Conservation (phyloP, 2,888 invertebrate genomes). For the Drosophila infuscata region DNA sequence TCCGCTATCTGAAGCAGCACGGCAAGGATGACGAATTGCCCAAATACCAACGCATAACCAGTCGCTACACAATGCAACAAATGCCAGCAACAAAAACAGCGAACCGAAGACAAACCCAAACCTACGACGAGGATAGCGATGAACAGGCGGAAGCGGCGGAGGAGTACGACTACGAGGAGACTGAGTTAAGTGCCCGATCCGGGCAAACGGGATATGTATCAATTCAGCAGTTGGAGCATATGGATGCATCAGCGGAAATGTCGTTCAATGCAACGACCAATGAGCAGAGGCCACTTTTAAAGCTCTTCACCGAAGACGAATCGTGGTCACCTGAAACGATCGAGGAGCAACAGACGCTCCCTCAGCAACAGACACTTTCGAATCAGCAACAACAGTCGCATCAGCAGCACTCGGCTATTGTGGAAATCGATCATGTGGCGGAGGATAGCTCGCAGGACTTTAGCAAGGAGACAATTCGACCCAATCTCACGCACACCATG, state of each 20-base stretch:
- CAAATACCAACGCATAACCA: not conserved
- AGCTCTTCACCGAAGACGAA: slow-evolving; percentile 64
- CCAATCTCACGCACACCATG: slow-evolving; percentile 17
- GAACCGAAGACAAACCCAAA: not conserved
- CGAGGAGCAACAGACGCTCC: slow-evolving; percentile 23
- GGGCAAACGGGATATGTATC: not conserved
- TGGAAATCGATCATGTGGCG: slow-evolving; percentile 47
- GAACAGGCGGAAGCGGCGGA: not conserved
- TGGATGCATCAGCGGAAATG: slow-evolving; percentile 10
- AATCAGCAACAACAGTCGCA: not conserved
- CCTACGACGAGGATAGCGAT: slow-evolving; percentile 43
- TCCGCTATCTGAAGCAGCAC: slow-evolving; percentile 57
- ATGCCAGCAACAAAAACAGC: not conserved
- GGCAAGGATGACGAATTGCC: slow-evolving; percentile 8
- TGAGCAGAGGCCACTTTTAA: slow-evolving; percentile 51
- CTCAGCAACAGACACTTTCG: not conserved
- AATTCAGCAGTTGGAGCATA: slow-evolving; percentile 23
- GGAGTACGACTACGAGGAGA: slow-evolving; percentile 40
- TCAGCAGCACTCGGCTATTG: slow-evolving; percentile 8
- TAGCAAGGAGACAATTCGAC: slow-evolving; percentile 29
- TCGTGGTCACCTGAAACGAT: slow-evolving; percentile 37
- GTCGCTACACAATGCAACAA: slow-evolving; percentile 1
- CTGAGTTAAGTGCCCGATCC: slow-evolving; percentile 2
- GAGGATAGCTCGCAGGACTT: slow-evolving; percentile 35
- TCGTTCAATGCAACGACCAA: not conserved